These are phyloP conservation scores for Hyles vespertilio DNA, from an alignment of 1,140 invertebrate genomes.

Conservation along the genomic window DNA sequence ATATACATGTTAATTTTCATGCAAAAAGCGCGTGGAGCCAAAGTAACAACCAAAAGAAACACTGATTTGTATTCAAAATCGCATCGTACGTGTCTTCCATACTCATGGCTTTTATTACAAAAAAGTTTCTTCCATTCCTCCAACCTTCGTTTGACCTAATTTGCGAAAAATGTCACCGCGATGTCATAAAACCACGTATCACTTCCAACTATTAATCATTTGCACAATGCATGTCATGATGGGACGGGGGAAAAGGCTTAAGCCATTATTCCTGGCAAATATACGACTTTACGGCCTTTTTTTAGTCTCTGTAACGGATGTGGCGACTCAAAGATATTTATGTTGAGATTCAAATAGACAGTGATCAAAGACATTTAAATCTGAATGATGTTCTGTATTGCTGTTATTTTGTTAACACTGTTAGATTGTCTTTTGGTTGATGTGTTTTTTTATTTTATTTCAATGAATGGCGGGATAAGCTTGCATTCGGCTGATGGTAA, in stretches of 20 bases:
- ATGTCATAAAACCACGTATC: slow-evolving; percentile 50
- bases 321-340: slow-evolving; percentile 6
- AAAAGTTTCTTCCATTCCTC: too few species aligned
- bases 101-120: too few species aligned
- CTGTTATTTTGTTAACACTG: too few species aligned
- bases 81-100: slow-evolving; percentile 10
- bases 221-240: slow-evolving; percentile 54
- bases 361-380: not conserved
- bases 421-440: too few species aligned
- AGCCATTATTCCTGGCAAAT: slow-evolving; percentile 43
- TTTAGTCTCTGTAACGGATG: slow-evolving; percentile 8
- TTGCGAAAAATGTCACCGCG: slow-evolving; percentile 29
- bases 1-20: too few species aligned
- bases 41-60: too few species aligned
- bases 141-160: slow-evolving; percentile 25
- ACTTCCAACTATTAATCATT: slow-evolving; percentile 65
- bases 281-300: slow-evolving; percentile 31
- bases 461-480: too few species aligned
- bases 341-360: not conserved
- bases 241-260: slow-evolving; percentile 45
- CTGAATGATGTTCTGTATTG: not conserved
- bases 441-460: too few species aligned
- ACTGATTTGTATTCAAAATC: slow-evolving; percentile 24
- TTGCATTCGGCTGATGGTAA: too few species aligned
- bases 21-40: slow-evolving; percentile 7